Conservation (phyloP, 1,140 invertebrate species). For the Zaprionus inermis region DNA sequence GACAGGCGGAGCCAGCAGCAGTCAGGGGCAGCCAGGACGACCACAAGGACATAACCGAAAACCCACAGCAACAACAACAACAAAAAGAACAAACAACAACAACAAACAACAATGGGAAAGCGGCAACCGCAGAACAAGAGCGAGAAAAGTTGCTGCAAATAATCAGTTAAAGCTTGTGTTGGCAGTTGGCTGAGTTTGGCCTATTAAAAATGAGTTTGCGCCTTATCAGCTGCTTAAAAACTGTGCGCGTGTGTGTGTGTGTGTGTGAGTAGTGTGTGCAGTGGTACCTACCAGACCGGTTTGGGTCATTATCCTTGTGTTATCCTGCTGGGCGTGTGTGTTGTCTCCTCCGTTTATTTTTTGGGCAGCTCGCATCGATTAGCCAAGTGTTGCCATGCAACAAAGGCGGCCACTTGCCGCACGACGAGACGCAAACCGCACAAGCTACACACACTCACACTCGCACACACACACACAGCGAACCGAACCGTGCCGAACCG, state of each 20-base stretch:
- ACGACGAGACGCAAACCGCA: conserved; percentile 53
- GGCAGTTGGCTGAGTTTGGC: conserved; percentile 32
- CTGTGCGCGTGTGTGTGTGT: not conserved
- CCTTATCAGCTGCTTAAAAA: conserved; percentile 38
- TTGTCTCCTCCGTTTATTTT: conserved; percentile 66
- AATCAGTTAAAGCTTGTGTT: conserved; percentile 39
- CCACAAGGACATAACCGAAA: not conserved
- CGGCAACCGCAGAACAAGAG: conserved; percentile 20
- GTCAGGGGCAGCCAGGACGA: not conserved
- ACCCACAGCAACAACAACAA: conserved; percentile 1
- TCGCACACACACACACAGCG: not conserved
- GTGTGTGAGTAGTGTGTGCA: conserved; percentile 1
- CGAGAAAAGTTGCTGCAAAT: conserved; percentile 29
- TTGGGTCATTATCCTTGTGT: conserved; percentile 82
- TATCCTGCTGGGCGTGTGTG: conserved; percentile 61
- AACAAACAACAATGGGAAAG: not conserved
- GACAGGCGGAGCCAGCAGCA: conserved; percentile 9
- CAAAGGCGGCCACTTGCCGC: conserved; percentile 65
- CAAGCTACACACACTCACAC: conserved; percentile 19
- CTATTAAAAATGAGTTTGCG: conserved; percentile 36
- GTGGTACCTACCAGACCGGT: conserved; percentile 59
- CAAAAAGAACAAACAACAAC: not conserved
- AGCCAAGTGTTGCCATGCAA: conserved; percentile 78
- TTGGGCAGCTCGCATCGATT: conserved; percentile 78
- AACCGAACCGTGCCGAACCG: not conserved